Conservation (phyloP, 2,797 vertebrate species). For the Paedocypris micromegethes region DNA sequence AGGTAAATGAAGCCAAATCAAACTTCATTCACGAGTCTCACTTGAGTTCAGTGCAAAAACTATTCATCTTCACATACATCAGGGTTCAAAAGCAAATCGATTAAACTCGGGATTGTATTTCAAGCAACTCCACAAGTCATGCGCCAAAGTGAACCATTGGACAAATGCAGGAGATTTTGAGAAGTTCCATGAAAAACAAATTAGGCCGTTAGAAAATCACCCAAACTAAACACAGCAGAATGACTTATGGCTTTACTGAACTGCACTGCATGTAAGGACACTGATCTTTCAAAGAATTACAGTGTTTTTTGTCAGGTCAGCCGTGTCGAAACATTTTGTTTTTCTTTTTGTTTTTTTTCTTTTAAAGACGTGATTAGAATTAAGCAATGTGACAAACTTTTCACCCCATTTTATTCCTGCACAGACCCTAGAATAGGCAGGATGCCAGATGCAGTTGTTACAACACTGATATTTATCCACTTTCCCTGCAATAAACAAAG, state of each 20-base stretch:
- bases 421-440: no score
- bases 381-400: no score
- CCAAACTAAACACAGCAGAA: conserved; percentile 3
- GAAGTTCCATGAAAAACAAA: conserved; percentile 1
- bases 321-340: background rate
- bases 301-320: conserved; percentile 1
- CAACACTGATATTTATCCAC: no score
- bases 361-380: no score
- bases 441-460: no score
- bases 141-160: conserved; percentile 13
- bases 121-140: background rate
- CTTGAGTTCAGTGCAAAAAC: background rate
- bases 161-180: conserved; percentile 8
- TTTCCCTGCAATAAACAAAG: no score
- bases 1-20: background rate
- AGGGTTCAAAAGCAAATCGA: conserved; percentile 7
- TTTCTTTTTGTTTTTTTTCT: no score
- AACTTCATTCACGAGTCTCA: background rate
- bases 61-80: conserved; percentile 14
- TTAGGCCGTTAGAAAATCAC: conserved; percentile 24
- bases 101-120: conserved; percentile 8
- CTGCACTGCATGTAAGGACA: background rate
- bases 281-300: background rate
- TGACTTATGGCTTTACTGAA: conserved; percentile 3
- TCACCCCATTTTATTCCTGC: no score